phyloP scores from a whole-genome alignment of 2,113 vertebrate genomes.

The Conger conger region DNA sequence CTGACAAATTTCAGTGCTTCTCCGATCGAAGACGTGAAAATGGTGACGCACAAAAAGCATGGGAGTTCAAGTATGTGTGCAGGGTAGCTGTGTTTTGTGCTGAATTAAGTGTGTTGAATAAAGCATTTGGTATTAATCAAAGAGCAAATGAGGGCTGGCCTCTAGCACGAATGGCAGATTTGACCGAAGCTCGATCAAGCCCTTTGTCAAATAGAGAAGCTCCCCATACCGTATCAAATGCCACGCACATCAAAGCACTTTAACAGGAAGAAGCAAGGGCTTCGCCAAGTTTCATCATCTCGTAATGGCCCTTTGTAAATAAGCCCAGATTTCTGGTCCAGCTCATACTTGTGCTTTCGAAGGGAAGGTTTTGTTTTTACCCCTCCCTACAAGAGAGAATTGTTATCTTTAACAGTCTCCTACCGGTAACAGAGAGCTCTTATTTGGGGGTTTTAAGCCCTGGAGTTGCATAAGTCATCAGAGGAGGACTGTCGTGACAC shows the following conservation, averaged over 20 bases:
- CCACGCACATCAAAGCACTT: conserved; percentile 50
- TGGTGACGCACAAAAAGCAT: not conserved
- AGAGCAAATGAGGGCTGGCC: not conserved
- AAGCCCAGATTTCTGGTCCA: conserved; percentile 43
- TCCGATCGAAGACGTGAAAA: not conserved
- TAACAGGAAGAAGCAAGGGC: conserved; percentile 1
- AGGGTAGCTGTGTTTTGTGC: not conserved
- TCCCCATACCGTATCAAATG: conserved; percentile 13
- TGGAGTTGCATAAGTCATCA: conserved; percentile 22
- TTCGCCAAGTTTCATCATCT: conserved; percentile 48
- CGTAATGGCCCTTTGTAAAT: conserved; percentile 44
- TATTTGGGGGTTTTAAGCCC: not conserved
- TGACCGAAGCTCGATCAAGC: not conserved
- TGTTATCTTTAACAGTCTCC: conserved; percentile 33
- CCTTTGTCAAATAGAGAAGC: conserved; percentile 11
- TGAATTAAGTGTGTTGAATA: not conserved
- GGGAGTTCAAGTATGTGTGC: not conserved
- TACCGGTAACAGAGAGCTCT: not conserved
- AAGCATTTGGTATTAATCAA: too few relatives aligned
- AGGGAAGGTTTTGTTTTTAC: too few relatives aligned
- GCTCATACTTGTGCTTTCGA: conserved; percentile 30
- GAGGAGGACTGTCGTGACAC: not conserved
- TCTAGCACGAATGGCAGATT: not conserved
- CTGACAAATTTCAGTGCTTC: not conserved
- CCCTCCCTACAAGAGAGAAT: conserved; percentile 12